A percentile compares a stretch with the other conserved stretches of the same genome.
Evolutionary conservation across 2,888 invertebrate species (phyloP).

Genomic region (Dioctria rufipes): DNA sequence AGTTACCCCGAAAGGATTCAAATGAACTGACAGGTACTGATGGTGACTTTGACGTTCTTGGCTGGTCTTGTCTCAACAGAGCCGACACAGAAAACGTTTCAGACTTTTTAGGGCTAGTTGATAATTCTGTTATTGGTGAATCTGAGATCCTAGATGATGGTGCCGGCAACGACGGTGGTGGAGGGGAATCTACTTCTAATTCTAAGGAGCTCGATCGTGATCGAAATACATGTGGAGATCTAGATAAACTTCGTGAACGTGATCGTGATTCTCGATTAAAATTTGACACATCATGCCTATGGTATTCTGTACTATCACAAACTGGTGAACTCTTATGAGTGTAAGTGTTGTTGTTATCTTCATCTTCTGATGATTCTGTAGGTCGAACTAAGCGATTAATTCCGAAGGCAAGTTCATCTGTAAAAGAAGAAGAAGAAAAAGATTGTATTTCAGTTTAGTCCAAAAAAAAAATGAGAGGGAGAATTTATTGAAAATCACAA

Average conservation of each 20-base stretch:
- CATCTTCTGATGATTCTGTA: slow-evolving; percentile 76
- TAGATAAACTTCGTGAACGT: slow-evolving; percentile 67
- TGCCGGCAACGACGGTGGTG: slow-evolving; percentile 72
- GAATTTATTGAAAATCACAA: slow-evolving; percentile 44
- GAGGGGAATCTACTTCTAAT: slow-evolving; percentile 84
- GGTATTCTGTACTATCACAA: slow-evolving; percentile 58
- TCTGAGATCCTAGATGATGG: slow-evolving; percentile 71
- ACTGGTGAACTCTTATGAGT: slow-evolving; percentile 65
- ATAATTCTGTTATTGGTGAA: slow-evolving; percentile 67
- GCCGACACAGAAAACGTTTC: slow-evolving; percentile 90
- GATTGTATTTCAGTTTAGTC: not conserved
- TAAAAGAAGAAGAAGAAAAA: slow-evolving; percentile 67
- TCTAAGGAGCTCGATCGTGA: slow-evolving; percentile 79
- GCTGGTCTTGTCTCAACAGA: slow-evolving; percentile 84
- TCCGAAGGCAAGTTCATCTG: slow-evolving; percentile 89
- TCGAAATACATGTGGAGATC: slow-evolving; percentile 63
- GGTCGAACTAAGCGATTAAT: slow-evolving; percentile 82
- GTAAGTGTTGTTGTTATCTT: slow-evolving; percentile 73
- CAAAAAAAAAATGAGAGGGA: slow-evolving; percentile 42
- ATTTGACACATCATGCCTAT: slow-evolving; percentile 65
- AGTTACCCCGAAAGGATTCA: slow-evolving; percentile 73
- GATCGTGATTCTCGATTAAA: slow-evolving; percentile 66
- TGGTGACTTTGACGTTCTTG: slow-evolving; percentile 73
- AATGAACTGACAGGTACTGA: slow-evolving; percentile 69
- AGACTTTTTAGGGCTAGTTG: slow-evolving; percentile 76